A percentile compares a stretch with the other conserved stretches of the same genome.
These are phyloP conservation scores for Caenorhabditis sp. DNA, from an alignment of 2,888 invertebrate genomes.

Conservation along the genomic window DNA sequence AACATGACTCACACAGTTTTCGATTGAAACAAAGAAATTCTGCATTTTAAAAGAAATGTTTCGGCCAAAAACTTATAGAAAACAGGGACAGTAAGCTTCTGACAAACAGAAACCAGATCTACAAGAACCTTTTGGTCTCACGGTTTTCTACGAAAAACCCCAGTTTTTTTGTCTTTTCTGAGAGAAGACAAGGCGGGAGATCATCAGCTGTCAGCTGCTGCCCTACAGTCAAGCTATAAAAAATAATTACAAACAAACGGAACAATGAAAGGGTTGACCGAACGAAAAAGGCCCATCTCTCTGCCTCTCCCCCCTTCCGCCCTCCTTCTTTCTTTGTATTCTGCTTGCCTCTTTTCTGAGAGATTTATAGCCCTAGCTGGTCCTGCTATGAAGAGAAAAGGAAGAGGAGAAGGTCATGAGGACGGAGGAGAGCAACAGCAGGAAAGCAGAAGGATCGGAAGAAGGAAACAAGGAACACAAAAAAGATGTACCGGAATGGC, in stretches of 20 bases:
- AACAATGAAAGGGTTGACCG: conserved; percentile 39
- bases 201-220: conserved; percentile 1
- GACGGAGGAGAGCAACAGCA: conserved; percentile 27
- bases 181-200: not conserved
- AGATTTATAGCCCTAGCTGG: conserved; percentile 52
- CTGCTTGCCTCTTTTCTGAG: conserved; percentile 9
- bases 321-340: conserved; percentile 45
- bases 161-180: not conserved
- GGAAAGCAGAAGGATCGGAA: conserved; percentile 16
- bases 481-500: conserved; percentile 55
- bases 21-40: too few relatives aligned
- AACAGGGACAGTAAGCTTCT: too few relatives aligned
- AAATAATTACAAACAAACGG: conserved; percentile 59
- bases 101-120: too few relatives aligned
- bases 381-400: conserved; percentile 1
- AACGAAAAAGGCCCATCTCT: conserved; percentile 29
- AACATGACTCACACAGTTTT: too few relatives aligned
- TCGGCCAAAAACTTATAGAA: conserved; percentile 16
- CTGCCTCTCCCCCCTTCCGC: conserved; percentile 6
- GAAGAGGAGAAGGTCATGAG: conserved; percentile 27
- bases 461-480: conserved; percentile 12
- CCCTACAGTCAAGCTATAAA: conserved; percentile 36
- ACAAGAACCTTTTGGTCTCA: too few relatives aligned
- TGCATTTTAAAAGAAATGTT: not conserved
- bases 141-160: too few relatives aligned